These are phyloP conservation scores for Epizoanthus illoricatus DNA, from an alignment of 92 coral and sea anemone genomes.

Conservation along the genomic window DNA sequence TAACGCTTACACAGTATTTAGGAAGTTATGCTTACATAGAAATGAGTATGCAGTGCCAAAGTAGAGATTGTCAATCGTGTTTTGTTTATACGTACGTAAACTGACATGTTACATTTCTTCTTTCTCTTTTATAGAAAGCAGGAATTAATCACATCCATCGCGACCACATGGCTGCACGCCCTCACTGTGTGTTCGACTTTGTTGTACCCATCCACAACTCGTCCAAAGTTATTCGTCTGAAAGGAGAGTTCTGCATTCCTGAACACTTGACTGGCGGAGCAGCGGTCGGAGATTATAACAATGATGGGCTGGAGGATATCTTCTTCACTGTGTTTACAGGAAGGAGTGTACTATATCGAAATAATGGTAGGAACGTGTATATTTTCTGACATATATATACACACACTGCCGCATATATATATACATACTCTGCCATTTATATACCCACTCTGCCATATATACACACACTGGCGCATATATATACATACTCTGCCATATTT, in stretches of 20 bases:
- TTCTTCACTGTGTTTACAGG: conserved; percentile 77
- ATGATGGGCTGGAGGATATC: conserved; percentile 85
- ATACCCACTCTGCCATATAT: not conserved
- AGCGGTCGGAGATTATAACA: conserved; percentile 95
- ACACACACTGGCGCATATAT: not conserved
- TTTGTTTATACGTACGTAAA: not conserved
- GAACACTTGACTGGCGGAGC: conserved; percentile 97
- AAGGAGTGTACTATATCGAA: conserved; percentile 74
- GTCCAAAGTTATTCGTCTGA: conserved; percentile 59
- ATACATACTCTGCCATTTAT: not conserved
- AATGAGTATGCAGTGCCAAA: too few species aligned
- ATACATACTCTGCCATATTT: not conserved
- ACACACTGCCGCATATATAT: not conserved
- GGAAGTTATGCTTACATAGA: too few species aligned
- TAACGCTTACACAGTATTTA: too few species aligned
- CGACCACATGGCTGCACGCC: conserved; percentile 78
- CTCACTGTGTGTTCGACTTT: conserved; percentile 81
- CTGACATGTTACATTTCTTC: not conserved
- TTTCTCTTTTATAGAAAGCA: conserved; percentile 52
- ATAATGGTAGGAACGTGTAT: conserved; percentile 59
- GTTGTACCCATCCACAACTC: conserved; percentile 81
- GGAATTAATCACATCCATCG: conserved; percentile 87
- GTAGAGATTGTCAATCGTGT: too few species aligned
- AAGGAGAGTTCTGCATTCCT: conserved; percentile 87
- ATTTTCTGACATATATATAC: not conserved